Conservation (phyloP, 2,888 invertebrate species). For the Morinoia aosen region DNA sequence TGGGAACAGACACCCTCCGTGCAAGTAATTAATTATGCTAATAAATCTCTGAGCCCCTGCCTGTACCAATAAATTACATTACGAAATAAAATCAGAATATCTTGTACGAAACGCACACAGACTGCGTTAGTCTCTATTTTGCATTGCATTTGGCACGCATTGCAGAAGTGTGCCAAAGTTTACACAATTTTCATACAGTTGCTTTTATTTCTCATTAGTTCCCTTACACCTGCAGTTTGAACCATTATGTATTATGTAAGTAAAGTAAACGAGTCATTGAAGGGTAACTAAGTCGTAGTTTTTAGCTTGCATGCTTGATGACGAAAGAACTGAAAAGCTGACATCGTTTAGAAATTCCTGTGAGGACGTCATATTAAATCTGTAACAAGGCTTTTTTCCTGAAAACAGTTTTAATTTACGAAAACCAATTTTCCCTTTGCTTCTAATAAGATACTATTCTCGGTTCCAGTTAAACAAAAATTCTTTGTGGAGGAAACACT, state of each 20-base stretch:
- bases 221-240: background rate
- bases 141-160: background rate
- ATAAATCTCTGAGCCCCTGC: background rate
- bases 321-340: background rate
- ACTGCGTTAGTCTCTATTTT: background rate
- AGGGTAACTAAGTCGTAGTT: background rate
- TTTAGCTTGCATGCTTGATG: background rate
- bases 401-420: background rate
- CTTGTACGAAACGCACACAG: background rate
- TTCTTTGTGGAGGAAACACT: too few species aligned
- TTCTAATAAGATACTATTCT: background rate
- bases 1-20: background rate
- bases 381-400: background rate
- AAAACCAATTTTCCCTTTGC: background rate
- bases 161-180: background rate
- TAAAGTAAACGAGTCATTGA: background rate
- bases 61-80: background rate
- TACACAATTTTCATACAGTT: background rate
- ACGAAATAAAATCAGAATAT: background rate
- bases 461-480: too few species aligned
- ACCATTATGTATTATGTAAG: background rate
- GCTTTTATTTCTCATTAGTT: background rate
- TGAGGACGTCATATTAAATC: background rate
- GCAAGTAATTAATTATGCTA: background rate
- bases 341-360: background rate